phyloP scores from a whole-genome alignment of 2,113 vertebrate species.

The Columba livia region DNA sequence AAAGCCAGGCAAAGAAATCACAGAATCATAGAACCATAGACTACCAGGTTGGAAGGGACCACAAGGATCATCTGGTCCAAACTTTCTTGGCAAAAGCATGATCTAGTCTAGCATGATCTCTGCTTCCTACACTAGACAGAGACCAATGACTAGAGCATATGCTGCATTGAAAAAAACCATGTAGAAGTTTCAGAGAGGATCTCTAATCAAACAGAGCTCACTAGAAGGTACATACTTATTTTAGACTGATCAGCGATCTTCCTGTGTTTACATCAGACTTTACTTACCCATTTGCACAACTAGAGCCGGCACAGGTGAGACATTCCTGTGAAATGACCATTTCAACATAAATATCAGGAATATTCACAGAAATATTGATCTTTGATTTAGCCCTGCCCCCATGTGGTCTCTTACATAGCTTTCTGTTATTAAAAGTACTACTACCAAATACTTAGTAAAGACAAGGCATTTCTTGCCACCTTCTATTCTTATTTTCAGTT shows the following conservation, averaged over 20 bases:
- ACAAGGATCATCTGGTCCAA: no score
- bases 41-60: no score
- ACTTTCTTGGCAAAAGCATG: no score
- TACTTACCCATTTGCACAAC: background rate
- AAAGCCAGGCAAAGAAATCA: background rate
- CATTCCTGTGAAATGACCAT: background rate
- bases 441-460: background rate
- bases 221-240: background rate
- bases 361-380: background rate
- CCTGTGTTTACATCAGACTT: background rate
- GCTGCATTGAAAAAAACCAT: background rate
- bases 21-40: no score
- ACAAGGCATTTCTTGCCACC: background rate
- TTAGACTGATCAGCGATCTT: background rate
- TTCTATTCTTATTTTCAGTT: background rate
- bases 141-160: background rate
- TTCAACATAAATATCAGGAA: background rate
- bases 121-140: background rate
- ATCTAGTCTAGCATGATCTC: background rate
- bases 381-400: constrained; percentile 60
- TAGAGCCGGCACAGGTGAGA: background rate
- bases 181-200: background rate
- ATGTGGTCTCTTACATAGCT: background rate
- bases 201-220: background rate
- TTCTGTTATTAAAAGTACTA: background rate